Evolutionary conservation across 2,888 invertebrate genomes (phyloP).

Genomic region (Drosophila rellima): DNA sequence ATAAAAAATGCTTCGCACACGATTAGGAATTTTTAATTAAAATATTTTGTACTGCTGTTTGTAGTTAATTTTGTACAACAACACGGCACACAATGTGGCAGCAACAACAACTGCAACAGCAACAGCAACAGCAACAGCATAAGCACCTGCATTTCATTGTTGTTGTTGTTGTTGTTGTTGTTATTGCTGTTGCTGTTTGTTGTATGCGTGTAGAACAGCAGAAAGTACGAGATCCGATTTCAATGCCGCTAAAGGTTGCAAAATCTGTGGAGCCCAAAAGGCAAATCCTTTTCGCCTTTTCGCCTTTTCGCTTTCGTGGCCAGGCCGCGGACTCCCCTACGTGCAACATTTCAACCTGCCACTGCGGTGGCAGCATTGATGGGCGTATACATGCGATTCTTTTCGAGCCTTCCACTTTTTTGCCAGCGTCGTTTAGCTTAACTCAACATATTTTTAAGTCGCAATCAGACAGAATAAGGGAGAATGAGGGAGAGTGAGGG

Average conservation of each 20-base stretch:
- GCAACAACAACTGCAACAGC: conserved; percentile 7
- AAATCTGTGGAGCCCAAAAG: conserved; percentile 15
- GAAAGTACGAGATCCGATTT: conserved; percentile 81
- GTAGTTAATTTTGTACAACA: conserved; percentile 81
- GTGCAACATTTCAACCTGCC: conserved; percentile 83
- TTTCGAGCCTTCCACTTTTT: conserved; percentile 74
- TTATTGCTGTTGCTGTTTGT: conserved; percentile 62
- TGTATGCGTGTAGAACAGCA: conserved; percentile 82
- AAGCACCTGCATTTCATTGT: conserved; percentile 73
- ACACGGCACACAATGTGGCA: conserved; percentile 72
- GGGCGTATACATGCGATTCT: conserved; percentile 83
- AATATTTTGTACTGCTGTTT: conserved; percentile 85
- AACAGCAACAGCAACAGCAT: conserved; percentile 31
- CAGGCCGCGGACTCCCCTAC: conserved; percentile 54
- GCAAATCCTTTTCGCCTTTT: conserved; percentile 53
- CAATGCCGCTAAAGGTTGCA: conserved; percentile 67
- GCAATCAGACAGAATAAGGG: conserved; percentile 44
- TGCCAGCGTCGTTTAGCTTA: conserved; percentile 74
- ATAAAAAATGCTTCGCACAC: conserved; percentile 86
- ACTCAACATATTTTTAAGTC: conserved; percentile 78
- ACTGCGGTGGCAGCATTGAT: conserved; percentile 82
- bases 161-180: conserved; percentile 37
- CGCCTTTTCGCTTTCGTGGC: conserved; percentile 83
- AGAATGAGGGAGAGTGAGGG: neutral
- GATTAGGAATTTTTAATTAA: conserved; percentile 86